Evolutionary conservation across 2,888 invertebrate species (phyloP).

Genomic region (Phortica okadai): DNA sequence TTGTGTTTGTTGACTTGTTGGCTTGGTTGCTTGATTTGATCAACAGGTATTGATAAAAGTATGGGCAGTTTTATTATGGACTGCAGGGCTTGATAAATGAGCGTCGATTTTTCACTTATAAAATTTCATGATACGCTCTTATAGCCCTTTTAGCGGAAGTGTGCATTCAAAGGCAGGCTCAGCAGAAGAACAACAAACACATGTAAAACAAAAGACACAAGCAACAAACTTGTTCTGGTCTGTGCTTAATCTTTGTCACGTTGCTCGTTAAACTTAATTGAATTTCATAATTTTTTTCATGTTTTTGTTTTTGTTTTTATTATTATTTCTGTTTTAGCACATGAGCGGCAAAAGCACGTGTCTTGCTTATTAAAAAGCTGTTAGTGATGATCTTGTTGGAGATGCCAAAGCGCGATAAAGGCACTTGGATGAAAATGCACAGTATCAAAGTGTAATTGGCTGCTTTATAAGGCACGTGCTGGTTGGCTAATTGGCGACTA

Average conservation of each 20-base stretch:
- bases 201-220: constrained; percentile 21
- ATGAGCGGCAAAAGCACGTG: constrained; percentile 5
- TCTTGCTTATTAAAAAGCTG: background rate
- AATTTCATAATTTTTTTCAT: constrained; percentile 40
- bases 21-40: constrained; percentile 23
- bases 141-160: constrained; percentile 57
- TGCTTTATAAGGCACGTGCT: constrained; percentile 10
- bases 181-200: constrained; percentile 21
- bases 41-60: constrained; percentile 26
- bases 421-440: background rate
- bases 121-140: constrained; percentile 54
- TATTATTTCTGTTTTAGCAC: background rate
- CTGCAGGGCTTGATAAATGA: constrained; percentile 69
- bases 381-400: background rate
- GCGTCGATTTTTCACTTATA: constrained; percentile 70
- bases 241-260: constrained; percentile 41
- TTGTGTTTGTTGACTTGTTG: background rate
- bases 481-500: background rate
- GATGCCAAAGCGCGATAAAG: background rate
- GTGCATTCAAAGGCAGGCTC: background rate
- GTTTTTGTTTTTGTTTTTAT: background rate
- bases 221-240: background rate
- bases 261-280: constrained; percentile 44
- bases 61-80: constrained; percentile 55
- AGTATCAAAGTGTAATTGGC: constrained; percentile 10